These are phyloP conservation scores for Argopecten irradians DNA, from an alignment of 1,140 invertebrate genomes.

Conservation along the genomic window DNA sequence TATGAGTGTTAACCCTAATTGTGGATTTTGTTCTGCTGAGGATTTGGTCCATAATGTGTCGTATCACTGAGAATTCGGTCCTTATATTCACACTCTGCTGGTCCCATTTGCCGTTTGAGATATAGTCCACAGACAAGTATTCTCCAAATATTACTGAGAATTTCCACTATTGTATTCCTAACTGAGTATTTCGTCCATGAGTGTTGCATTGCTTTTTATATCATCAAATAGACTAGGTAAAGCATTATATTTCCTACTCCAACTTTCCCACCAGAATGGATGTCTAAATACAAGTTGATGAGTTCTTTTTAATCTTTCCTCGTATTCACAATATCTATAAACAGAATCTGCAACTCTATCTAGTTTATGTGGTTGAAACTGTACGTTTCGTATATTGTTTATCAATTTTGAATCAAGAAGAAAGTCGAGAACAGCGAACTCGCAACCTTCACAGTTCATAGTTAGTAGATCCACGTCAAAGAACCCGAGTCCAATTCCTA, in stretches of 20 bases:
- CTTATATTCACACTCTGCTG: no score
- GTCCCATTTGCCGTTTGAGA: no score
- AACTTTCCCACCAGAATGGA: not conserved
- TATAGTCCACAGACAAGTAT: no score
- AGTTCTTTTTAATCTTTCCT: not conserved
- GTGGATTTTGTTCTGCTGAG: no score
- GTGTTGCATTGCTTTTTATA: not conserved
- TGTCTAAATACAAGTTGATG: not conserved
- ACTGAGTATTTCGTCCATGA: not conserved
- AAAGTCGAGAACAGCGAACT: slow-evolving; percentile 1
- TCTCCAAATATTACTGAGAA: no score
- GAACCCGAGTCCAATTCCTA: not conserved
- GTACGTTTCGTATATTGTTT: not conserved
- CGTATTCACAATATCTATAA: not conserved
- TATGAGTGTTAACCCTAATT: no score
- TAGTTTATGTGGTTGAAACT: slow-evolving; percentile 5
- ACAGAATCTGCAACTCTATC: not conserved
- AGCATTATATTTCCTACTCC: not conserved
- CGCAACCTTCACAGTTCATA: slow-evolving; percentile 24
- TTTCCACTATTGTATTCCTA: no score
- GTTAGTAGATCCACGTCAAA: slow-evolving; percentile 16
- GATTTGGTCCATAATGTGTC: no score
- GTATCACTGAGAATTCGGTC: no score
- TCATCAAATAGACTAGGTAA: not conserved
- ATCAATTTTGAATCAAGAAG: not conserved